Percentiles rank a stretch among this genome's conserved stretches.
phyloP scores from a whole-genome alignment of 2,113 vertebrate genomes.

The Porphyrio hochstetteri region DNA sequence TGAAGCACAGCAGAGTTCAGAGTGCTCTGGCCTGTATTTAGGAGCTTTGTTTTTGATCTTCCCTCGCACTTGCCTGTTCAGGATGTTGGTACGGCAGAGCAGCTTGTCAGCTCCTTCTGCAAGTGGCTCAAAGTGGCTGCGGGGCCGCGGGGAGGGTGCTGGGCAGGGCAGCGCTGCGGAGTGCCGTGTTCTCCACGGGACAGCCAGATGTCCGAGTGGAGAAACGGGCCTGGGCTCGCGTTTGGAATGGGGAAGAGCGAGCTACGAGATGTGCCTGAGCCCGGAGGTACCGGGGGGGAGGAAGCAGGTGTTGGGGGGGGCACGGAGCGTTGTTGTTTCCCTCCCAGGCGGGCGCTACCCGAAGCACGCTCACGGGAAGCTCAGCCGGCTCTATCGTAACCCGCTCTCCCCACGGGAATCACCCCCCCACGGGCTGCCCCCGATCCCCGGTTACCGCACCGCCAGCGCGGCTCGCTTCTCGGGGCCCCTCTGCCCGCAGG shows the following conservation, averaged over 20 bases:
- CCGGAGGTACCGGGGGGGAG: too few relatives aligned
- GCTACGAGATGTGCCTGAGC: rapidly evolving
- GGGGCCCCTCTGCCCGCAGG: background rate
- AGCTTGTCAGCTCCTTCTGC: rapidly evolving
- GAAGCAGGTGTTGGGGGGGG: too few relatives aligned
- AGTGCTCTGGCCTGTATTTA: rapidly evolving
- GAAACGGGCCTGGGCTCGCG: background rate
- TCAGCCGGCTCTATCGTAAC: background rate
- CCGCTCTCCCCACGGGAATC: background rate
- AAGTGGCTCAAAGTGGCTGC: rapidly evolving
- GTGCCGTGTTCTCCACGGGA: rapidly evolving
- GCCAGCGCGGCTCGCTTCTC: background rate
- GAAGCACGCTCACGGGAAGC: rapidly evolving
- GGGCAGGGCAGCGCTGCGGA: background rate
- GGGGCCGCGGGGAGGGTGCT: rapidly evolving
- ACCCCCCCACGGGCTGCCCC: too few relatives aligned
- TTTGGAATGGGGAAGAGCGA: background rate
- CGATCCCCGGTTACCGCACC: rapidly evolving
- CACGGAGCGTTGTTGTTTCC: rapidly evolving
- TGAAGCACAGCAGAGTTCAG: background rate
- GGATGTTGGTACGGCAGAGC: too few relatives aligned
- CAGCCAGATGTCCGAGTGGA: background rate
- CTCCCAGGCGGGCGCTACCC: background rate
- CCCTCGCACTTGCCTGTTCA: too few relatives aligned
- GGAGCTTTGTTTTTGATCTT: background rate